Base-by-base conservation (phyloP, 2,113 vertebrate genomes). In the Cyprinodon brontotheroides region DNA sequence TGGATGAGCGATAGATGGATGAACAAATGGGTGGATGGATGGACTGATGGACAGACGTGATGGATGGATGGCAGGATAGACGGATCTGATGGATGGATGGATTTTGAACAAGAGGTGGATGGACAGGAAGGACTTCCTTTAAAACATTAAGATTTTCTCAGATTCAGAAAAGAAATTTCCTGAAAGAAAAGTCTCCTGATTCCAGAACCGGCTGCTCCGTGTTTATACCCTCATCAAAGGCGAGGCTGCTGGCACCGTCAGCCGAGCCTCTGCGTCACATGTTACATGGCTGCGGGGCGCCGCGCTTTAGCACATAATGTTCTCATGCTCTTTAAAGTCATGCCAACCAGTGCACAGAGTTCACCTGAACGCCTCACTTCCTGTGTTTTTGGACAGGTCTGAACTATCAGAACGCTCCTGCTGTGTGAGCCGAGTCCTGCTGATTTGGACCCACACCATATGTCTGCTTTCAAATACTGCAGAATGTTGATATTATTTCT, bases 281-380 rank as follows among this genome's bases (percentile, higher is more conserved):
- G 61, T 78, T 47, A 8, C 20, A 37, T 38, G 74, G 78, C 81
- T 74, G 67, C 76, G 48, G 66, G 45, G 66, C 59, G 74, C 73
- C 79, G 61, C 39, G 70, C 62, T 36, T 72, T 60, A 78, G 90
- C 53, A 90, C 91, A 88, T 65, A 8, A 3, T 53, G 87, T 92
- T 85, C 89, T 45, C 3, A 1, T 22, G 14, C 48, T 47, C 79
- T 82, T 79, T 89, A 75, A 86, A 79, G 72, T 59, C 68, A 1
- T 63, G 85, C 89, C 89, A 88, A 43, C 70, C 76, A 40, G 65
- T 63, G 67, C 17, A 2, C 57, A 8, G 22, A 45, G 48, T 43
- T 50, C 48, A 77, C 79, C 78, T 77, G 62, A 83, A 70, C 65
- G 69, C 84, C 74, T 83, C 70, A 4, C 68, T 43, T 62, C 61